Evolutionary conservation across 92 coral and sea anemone species (phyloP).

Genomic region (Epizoanthus fatuus): DNA sequence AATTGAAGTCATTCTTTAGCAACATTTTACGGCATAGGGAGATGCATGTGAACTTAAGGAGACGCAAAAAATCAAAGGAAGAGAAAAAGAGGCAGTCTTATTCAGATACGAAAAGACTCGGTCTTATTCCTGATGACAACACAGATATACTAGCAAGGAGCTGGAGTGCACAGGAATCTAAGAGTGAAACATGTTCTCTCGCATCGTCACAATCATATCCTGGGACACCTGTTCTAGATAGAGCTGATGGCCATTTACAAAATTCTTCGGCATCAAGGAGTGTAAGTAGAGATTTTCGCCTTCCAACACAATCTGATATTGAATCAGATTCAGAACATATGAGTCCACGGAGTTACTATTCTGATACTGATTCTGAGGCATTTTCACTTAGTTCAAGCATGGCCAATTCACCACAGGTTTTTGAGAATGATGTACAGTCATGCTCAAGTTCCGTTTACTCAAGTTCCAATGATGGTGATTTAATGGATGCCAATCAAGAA

Average conservation of each 20-base stretch:
- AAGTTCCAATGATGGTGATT: constrained; percentile 24
- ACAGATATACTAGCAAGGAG: constrained; percentile 1
- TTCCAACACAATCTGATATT: not conserved
- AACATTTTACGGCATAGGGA: constrained; percentile 74
- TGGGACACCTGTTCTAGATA: constrained; percentile 8
- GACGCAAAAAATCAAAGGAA: constrained; percentile 18
- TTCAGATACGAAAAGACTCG: constrained; percentile 12
- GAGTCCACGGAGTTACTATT: not conserved
- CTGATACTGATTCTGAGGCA: constrained; percentile 40
- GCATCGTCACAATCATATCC: not conserved
- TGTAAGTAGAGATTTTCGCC: not conserved
- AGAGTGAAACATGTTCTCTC: not conserved
- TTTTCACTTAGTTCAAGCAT: constrained; percentile 21
- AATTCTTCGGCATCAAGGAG: not conserved
- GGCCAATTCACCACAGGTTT: constrained; percentile 2
- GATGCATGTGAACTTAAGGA: constrained; percentile 20
- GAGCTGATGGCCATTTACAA: constrained; percentile 3
- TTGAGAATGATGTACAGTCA: constrained; percentile 16
- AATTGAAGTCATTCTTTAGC: constrained; percentile 89
- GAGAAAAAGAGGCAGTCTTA: constrained; percentile 26
- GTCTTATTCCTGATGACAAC: constrained; percentile 21
- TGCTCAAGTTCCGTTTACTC: constrained; percentile 27
- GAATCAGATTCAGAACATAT: constrained; percentile 8
- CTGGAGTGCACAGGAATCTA: constrained; percentile 7
- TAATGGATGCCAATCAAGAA: not conserved